Percentiles rank a stretch among this genome's conserved stretches.
Evolutionary conservation across 64 coral and sea anemone species (phyloP).

Genomic region (Exaiptasia diaphana): DNA sequence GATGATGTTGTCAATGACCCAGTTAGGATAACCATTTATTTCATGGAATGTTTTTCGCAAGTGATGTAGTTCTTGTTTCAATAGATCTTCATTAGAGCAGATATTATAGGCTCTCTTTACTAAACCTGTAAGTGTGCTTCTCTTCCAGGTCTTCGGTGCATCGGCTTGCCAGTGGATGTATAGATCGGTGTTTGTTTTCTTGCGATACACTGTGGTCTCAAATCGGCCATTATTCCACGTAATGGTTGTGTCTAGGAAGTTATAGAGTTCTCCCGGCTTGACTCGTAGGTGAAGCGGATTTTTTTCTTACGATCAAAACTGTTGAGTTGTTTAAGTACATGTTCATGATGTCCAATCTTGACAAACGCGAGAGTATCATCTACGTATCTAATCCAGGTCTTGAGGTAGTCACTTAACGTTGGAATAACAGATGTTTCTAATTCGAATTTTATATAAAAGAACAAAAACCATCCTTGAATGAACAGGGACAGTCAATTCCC

Average conservation of each 20-base stretch:
- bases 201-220: neutral
- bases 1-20: neutral
- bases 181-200: neutral
- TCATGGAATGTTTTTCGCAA: neutral
- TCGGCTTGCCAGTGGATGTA: neutral
- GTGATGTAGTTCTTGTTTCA: neutral
- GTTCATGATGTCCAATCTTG: neutral
- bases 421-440: no score
- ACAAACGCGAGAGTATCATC: neutral
- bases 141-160: neutral
- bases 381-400: neutral
- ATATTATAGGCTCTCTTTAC: neutral
- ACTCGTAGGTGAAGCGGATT: neutral
- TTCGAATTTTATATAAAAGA: no score
- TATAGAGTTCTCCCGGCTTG: neutral
- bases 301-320: neutral
- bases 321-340: neutral
- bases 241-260: neutral
- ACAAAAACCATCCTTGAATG: no score
- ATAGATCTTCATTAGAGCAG: neutral
- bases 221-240: neutral
- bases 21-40: neutral
- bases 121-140: neutral
- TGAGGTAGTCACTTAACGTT: neutral
- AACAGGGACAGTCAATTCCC: no score